Percentiles rank a stretch among this genome's conserved stretches.
Conservation (phyloP, 2,797 vertebrate genomes). For the Phrynocephalus vlangalii region DNA sequence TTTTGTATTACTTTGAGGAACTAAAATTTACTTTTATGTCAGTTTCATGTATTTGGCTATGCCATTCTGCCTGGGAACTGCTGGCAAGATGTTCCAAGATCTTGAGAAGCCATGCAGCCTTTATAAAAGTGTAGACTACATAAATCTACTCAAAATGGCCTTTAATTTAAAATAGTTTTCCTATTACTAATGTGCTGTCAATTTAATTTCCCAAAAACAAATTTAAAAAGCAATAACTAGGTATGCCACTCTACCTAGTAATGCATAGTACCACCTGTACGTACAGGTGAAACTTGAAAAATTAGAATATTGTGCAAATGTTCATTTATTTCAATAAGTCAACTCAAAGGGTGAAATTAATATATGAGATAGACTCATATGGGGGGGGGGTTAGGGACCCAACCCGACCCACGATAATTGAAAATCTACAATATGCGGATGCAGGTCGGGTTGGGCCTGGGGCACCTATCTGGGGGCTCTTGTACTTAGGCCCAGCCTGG, state of each 20-base stretch:
- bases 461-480: too few species aligned
- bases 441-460: too few species aligned
- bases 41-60: background rate
- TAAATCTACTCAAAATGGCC: background rate
- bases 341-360: too few species aligned
- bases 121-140: background rate
- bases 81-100: background rate
- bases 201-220: background rate
- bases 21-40: background rate
- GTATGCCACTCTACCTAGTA: background rate
- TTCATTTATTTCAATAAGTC: too few species aligned
- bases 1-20: background rate
- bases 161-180: background rate
- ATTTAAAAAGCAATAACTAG: background rate
- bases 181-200: background rate
- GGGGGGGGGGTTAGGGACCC: too few species aligned
- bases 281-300: too few species aligned
- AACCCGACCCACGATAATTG: too few species aligned
- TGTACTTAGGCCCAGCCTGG: too few species aligned
- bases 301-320: too few species aligned
- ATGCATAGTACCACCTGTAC: background rate
- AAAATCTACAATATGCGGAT: too few species aligned
- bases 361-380: too few species aligned
- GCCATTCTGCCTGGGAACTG: background rate
- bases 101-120: background rate